Conservation (phyloP, 2,888 invertebrate species). For the Epinotia brunnichana region DNA sequence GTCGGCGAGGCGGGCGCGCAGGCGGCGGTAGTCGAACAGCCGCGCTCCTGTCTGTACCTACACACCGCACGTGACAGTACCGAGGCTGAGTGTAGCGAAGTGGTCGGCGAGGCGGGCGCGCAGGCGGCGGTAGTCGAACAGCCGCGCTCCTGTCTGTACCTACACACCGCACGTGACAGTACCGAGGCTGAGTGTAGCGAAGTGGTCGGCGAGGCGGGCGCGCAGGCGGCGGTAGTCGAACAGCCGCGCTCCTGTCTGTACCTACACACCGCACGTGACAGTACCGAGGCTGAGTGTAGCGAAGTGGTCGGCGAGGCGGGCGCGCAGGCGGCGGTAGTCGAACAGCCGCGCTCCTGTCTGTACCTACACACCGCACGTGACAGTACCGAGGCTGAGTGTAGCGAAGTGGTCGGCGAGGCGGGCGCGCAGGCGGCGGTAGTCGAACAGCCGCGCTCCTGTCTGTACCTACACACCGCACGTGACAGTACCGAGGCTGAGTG, state of each 20-base stretch:
- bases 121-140: conserved; percentile 70
- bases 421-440: conserved; percentile 65
- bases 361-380: no score
- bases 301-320: conserved; percentile 62
- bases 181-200: conserved; percentile 48
- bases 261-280: no score
- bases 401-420: conserved; percentile 61
- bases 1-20: conserved; percentile 59
- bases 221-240: conserved; percentile 71
- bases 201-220: conserved; percentile 58
- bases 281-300: conserved; percentile 27
- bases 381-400: conserved; percentile 23
- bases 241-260: conserved; percentile 52
- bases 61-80: background rate
- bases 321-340: conserved; percentile 67
- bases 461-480: no score
- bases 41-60: conserved; percentile 48
- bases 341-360: conserved; percentile 57
- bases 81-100: conserved; percentile 53
- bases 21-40: conserved; percentile 67
- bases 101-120: conserved; percentile 57
- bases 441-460: conserved; percentile 59
- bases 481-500: conserved; percentile 22
- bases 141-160: conserved; percentile 50
- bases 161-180: background rate